Base-by-base conservation (phyloP, 2,797 vertebrate species). In the Rhabdomys pumilio region DNA sequence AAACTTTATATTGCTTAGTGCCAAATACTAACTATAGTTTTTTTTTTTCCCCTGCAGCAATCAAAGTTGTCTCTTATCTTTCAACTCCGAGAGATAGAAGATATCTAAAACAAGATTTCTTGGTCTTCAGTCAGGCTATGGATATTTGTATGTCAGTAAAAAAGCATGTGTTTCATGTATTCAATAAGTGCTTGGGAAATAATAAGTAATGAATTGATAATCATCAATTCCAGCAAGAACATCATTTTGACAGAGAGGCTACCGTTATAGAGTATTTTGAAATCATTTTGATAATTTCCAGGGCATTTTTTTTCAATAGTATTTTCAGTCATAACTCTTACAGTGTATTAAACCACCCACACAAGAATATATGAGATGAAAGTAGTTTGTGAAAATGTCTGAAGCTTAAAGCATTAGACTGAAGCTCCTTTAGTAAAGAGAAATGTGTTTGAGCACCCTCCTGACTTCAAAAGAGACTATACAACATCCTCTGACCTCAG, bases 291-390 rank as follows among this genome's bases (percentile, higher is more conserved):
- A 79, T 82, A 85, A 76, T 38, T 38, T 2, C 38, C 38, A 38
- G 38, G 38, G 38, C 38, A 38, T 38, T 38, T 38, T 38, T 44
- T 44, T 44, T 80, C 50, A 92, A 95, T 0, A 47, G 15, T 59
- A 87, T 57, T 57, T 94, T 96, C 47, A 53, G 9, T 65, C 44
- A 26, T 79, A 75, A 89, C 22, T 84, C 10, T 69, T 34, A 87
- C 53, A 96, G 61, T 77, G 67, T 47, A 94, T 92, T 89, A 75
- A 89, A 86, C 72, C 29, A 92, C 7, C 29, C 93, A 85, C 12
- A 79, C 47, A 77, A 82, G 80, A 19, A 20, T 89, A 20, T 89
- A 88, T 20, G 4, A 79, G 80, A n/a, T 91, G 7, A 90, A 92
- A 95, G 11, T 63, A 63, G 26, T 38, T 84, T 12, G 29, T 90